Evolutionary conservation across 2,113 vertebrate species (phyloP).

Genomic region (Apodemus speciosus): DNA sequence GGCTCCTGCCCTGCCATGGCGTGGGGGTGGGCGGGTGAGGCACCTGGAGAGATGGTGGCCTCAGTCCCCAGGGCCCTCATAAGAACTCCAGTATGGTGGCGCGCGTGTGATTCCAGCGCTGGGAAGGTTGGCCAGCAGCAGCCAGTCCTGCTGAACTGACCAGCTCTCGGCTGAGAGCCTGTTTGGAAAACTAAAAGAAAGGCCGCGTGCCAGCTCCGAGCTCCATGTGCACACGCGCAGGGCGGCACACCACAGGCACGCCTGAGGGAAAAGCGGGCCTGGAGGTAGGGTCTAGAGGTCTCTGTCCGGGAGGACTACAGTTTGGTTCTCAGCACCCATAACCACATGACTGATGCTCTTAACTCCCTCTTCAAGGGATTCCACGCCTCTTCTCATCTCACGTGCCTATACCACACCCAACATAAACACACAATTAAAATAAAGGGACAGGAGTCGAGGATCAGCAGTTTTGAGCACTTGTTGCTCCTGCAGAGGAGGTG

Average conservation of each 20-base stretch:
- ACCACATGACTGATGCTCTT: too few relatives aligned
- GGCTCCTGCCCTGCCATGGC: neutral
- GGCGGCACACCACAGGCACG: neutral
- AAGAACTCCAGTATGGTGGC: neutral
- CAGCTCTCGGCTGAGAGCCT: neutral
- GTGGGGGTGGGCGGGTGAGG: neutral
- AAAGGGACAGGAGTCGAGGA: neutral
- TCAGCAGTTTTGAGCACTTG: neutral
- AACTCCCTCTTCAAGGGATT: neutral
- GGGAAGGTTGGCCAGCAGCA: neutral
- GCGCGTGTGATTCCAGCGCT: neutral
- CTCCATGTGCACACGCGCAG: too few relatives aligned
- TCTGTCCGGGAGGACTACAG: neutral
- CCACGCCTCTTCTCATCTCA: neutral
- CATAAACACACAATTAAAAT: neutral
- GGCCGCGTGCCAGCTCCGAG: neutral
- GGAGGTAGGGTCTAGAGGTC: too few relatives aligned
- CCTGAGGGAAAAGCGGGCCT: fast-evolving
- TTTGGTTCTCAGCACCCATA: neutral
- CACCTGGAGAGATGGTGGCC: neutral
- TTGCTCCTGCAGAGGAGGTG: neutral
- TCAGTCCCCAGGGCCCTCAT: neutral
- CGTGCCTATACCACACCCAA: too few relatives aligned
- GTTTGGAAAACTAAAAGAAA: neutral
- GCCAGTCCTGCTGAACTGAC: neutral